Evolutionary conservation across 2,113 vertebrate genomes (phyloP).

Genomic region (Nyctereutes procyonoides): DNA sequence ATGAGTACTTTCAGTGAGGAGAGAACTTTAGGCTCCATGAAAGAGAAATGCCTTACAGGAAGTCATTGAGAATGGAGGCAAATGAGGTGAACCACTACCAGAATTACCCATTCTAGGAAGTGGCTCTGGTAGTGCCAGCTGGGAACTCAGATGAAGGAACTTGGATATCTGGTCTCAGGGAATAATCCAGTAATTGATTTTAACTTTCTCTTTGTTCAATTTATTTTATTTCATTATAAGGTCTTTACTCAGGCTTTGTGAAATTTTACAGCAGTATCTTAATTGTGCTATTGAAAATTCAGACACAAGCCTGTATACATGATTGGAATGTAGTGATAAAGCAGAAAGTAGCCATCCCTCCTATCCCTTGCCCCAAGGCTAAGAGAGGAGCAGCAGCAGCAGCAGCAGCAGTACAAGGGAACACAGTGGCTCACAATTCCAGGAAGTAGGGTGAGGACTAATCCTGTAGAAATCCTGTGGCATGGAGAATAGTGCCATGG

Average conservation of each 20-base stretch:
- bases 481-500: neutral
- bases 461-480: neutral
- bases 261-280: neutral
- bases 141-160: neutral
- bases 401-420: neutral
- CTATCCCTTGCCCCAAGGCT: neutral
- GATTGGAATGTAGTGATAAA: neutral
- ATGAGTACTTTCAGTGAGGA: neutral
- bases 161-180: neutral
- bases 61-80: neutral
- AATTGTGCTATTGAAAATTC: neutral
- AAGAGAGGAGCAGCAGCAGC: neutral
- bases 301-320: neutral
- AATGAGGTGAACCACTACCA: no score
- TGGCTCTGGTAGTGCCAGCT: neutral
- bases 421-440: neutral
- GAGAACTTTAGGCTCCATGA: neutral
- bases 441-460: no score
- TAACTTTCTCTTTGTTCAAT: neutral
- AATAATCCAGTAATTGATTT: neutral
- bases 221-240: neutral
- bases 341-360: neutral
- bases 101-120: neutral
- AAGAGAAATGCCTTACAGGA: neutral
- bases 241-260: constrained; percentile 1